These are phyloP conservation scores for Eretmochelys imbricata DNA, from an alignment of 2,113 vertebrate species.

Conservation along the genomic window DNA sequence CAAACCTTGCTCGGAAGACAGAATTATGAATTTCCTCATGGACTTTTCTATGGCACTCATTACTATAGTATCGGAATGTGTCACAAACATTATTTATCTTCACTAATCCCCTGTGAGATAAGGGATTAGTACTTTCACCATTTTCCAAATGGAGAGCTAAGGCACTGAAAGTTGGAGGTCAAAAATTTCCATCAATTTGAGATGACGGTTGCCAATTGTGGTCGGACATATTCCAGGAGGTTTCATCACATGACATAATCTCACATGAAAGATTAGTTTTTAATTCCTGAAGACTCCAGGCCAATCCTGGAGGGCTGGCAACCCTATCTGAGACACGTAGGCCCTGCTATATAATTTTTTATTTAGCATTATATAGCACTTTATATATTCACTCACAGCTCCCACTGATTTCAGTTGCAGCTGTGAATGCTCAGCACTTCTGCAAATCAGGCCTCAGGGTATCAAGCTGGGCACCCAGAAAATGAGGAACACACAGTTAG, in stretches of 20 bases:
- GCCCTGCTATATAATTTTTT: background rate
- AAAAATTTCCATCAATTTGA: background rate
- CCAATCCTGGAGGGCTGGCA: too few species aligned
- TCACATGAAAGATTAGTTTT: too few species aligned
- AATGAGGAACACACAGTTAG: background rate
- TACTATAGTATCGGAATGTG: background rate
- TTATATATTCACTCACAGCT: background rate
- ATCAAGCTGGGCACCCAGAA: background rate
- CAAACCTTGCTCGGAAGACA: background rate
- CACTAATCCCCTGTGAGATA: background rate
- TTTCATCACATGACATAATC: too few species aligned
- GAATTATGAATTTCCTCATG: background rate
- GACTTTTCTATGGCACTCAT: background rate
- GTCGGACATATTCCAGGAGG: too few species aligned
- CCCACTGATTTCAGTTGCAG: background rate
- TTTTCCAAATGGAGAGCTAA: background rate
- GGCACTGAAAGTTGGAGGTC: background rate
- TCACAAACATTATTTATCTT: background rate
- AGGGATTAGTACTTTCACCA: background rate
- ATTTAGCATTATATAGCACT: background rate
- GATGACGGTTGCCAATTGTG: background rate
- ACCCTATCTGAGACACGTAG: background rate
- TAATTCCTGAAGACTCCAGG: too few species aligned
- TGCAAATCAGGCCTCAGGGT: background rate
- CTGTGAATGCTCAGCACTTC: rapidly evolving